Evolutionary conservation across 2,888 invertebrate species (phyloP), one percentile per base, ranked within the genome.

Genomic region (Hololepta plana): DNA sequence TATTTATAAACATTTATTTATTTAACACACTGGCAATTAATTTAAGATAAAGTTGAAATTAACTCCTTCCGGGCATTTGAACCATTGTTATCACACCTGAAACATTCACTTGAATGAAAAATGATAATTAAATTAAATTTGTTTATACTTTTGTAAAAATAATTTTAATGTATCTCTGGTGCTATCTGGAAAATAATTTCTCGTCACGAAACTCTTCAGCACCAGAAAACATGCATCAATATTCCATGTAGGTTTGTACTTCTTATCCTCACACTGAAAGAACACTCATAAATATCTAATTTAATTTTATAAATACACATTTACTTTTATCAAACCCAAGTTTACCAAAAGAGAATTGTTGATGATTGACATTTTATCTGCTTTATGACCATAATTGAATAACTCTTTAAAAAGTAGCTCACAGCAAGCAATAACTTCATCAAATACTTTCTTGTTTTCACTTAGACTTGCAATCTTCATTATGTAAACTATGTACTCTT

Each of bases 321-420:
- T 11, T 50, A 79, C 80, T 64, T 82, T 82, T 20, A 81, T 64
- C 3, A 81, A 55, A 2, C 70, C 72, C 8, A 80, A 49, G 25
- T 69, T 65, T 0, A 71, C 59, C 11, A 81, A 54, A 38, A 80
- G 46, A 4, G 59, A 49, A 45, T 81, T 77, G 15, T 72, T 69
- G 4, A 74, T 52, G 10, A 59, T 38, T 36, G 72, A 62, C 4
- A 59, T 44, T 32, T 60, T 51, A 12, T 62, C 52, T 9, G 54
- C 52, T 20, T 59, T 49, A 30, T 60, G 40, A 2, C 64, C 58
- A 39, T 60, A 51, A 4, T 52, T 47, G 40, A 69, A 70, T 30
- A 74, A 44, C 26, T 62, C 55, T 23, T 54, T 49, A 38, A 50
- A 69, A 23, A 72, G 44, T 30, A 31, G 39, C 44, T 67, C 62